Evolutionary conservation across 2,113 vertebrate species (phyloP).

Genomic region (Apteryx owenii): DNA sequence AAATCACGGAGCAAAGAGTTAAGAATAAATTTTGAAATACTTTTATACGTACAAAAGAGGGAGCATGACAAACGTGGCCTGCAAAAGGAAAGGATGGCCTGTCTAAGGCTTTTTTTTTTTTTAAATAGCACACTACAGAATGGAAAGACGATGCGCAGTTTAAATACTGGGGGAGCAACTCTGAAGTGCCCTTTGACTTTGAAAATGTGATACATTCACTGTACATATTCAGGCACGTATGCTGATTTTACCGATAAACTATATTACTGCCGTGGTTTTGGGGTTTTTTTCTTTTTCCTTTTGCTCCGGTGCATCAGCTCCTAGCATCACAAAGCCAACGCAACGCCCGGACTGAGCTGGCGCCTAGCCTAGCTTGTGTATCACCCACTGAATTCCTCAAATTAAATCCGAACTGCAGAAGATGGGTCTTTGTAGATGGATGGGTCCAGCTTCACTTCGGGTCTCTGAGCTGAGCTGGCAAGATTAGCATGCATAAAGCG

Average conservation of each 20-base stretch:
- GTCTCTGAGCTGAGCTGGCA: not conserved
- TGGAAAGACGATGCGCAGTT: not conserved
- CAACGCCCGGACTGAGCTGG: not conserved
- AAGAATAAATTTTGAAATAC: no score
- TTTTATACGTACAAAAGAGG: not conserved
- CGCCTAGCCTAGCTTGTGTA: not conserved
- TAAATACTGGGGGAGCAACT: not conserved
- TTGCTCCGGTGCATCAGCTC: not conserved
- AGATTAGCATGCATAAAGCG: no score
- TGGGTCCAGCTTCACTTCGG: not conserved
- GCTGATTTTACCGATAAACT: accelerated
- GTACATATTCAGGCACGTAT: accelerated
- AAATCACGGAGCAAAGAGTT: not conserved
- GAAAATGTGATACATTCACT: accelerated
- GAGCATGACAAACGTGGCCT: not conserved
- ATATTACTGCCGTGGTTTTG: accelerated
- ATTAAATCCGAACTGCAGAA: not conserved
- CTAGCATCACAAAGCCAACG: accelerated
- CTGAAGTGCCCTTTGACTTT: not conserved
- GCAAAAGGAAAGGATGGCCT: no score
- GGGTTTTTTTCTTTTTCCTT: accelerated
- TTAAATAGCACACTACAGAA: not conserved
- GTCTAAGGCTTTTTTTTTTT: not conserved
- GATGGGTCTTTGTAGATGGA: accelerated
- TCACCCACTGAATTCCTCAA: accelerated